phyloP scores from a whole-genome alignment of 2,888 invertebrate species.

The Stratiomys singularior region DNA sequence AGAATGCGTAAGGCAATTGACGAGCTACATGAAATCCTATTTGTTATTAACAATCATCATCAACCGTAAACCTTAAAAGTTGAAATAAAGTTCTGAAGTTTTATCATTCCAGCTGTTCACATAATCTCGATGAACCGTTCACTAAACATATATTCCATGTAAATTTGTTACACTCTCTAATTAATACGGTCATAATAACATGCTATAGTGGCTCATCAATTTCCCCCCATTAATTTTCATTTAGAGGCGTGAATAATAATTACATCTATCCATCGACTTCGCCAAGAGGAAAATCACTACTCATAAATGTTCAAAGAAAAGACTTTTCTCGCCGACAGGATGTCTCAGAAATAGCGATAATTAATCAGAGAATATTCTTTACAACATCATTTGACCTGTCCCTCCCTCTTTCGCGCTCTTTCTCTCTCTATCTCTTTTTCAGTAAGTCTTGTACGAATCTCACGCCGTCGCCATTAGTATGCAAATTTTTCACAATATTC shows the following conservation, averaged over 20 bases:
- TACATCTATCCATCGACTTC: not conserved
- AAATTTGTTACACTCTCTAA: not conserved
- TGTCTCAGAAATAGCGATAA: not conserved
- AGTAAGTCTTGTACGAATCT: not conserved
- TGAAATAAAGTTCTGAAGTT: too few species aligned
- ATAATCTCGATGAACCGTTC: too few species aligned
- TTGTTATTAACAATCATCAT: too few species aligned
- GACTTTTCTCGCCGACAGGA: not conserved
- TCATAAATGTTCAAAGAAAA: constrained; percentile 4
- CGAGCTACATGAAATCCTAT: too few species aligned
- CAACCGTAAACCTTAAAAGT: too few species aligned
- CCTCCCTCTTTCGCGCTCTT: not conserved
- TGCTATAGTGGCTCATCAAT: not conserved
- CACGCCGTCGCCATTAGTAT: constrained; percentile 7
- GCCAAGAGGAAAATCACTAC: not conserved
- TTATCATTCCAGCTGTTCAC: too few species aligned
- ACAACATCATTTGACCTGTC: not conserved
- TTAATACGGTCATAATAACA: not conserved
- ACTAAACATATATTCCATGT: too few species aligned
- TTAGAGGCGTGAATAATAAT: not conserved
- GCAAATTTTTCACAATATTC: constrained; percentile 1
- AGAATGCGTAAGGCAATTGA: too few species aligned
- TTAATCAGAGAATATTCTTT: not conserved
- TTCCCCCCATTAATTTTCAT: not conserved
- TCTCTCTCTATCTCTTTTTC: too few species aligned